A percentile compares a stretch with the other conserved stretches of the same genome.
phyloP scores from a whole-genome alignment of 2,888 invertebrate species.

The Schrankia costaestrigalis region DNA sequence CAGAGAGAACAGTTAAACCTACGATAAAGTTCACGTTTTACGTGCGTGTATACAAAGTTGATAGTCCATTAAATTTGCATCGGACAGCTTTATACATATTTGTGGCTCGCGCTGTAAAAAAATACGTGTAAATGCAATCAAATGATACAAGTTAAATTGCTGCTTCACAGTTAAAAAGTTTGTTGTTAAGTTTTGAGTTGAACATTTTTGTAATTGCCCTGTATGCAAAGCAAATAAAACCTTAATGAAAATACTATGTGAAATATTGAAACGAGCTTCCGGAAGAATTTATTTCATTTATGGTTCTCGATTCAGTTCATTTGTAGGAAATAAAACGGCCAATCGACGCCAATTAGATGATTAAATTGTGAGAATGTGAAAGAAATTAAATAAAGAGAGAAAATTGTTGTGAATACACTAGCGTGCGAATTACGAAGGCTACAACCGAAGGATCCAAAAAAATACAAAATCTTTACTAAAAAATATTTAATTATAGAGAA shows the following conservation, averaged over 20 bases:
- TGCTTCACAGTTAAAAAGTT: slow-evolving; percentile 5
- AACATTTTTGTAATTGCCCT: not conserved
- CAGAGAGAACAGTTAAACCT: slow-evolving; percentile 24
- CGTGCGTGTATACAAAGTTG: slow-evolving; percentile 47
- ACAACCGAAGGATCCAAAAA: no score
- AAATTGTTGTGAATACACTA: no score
- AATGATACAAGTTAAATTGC: slow-evolving; percentile 19
- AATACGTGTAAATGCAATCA: slow-evolving; percentile 17
- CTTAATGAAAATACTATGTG: not conserved
- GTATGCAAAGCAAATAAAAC: not conserved
- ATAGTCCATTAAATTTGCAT: slow-evolving; percentile 57
- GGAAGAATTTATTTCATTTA: no score
- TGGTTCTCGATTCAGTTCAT: no score
- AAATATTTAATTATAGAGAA: no score
- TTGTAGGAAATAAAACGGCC: no score
- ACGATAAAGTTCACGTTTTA: slow-evolving; percentile 42
- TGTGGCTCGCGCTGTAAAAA: slow-evolving; percentile 24
- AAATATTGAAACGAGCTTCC: not conserved
- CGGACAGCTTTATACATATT: slow-evolving; percentile 43
- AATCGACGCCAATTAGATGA: no score
- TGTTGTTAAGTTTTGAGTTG: not conserved
- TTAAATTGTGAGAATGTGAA: no score
- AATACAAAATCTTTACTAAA: no score
- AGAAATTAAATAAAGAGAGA: no score
- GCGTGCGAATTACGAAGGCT: no score